Percentiles rank a stretch among this genome's conserved stretches.
Conservation (phyloP, 2,113 vertebrate genomes). For the Sinocyclocheilus grahami region DNA sequence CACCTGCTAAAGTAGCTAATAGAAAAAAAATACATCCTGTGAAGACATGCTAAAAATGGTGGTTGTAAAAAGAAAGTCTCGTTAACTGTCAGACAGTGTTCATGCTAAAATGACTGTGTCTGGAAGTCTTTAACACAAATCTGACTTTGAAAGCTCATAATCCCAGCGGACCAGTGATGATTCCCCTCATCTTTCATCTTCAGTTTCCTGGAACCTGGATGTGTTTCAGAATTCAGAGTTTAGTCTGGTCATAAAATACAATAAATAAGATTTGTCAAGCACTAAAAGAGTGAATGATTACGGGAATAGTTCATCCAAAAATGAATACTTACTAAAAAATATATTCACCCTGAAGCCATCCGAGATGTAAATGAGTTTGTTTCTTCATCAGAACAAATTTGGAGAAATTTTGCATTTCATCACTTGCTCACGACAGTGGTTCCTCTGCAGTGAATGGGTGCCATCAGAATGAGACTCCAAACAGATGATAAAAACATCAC, state of each 20-base stretch:
- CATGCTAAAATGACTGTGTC: slow-evolving; percentile 63
- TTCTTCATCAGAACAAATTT: too few species aligned
- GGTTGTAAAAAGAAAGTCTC: background rate
- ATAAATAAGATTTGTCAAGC: background rate
- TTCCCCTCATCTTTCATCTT: slow-evolving; percentile 53
- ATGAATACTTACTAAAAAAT: background rate
- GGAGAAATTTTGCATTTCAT: background rate
- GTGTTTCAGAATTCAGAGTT: slow-evolving; percentile 38
- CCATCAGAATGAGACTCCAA: background rate
- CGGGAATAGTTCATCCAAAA: background rate
- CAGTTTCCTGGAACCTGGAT: slow-evolving; percentile 53
- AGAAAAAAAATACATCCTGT: background rate
- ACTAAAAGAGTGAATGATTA: background rate
- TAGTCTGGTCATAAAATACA: slow-evolving; percentile 28
- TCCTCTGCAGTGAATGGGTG: background rate
- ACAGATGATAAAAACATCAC: background rate
- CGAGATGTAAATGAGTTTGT: background rate
- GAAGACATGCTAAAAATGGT: background rate
- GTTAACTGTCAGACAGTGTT: slow-evolving; percentile 44
- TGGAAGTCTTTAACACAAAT: slow-evolving; percentile 67
- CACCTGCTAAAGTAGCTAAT: slow-evolving; percentile 10
- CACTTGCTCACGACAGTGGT: background rate
- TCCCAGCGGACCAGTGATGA: slow-evolving; percentile 68
- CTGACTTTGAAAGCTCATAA: slow-evolving; percentile 73
- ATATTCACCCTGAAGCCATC: background rate